Base-by-base conservation (phyloP, 2,113 vertebrate species). In the Indri indri region DNA sequence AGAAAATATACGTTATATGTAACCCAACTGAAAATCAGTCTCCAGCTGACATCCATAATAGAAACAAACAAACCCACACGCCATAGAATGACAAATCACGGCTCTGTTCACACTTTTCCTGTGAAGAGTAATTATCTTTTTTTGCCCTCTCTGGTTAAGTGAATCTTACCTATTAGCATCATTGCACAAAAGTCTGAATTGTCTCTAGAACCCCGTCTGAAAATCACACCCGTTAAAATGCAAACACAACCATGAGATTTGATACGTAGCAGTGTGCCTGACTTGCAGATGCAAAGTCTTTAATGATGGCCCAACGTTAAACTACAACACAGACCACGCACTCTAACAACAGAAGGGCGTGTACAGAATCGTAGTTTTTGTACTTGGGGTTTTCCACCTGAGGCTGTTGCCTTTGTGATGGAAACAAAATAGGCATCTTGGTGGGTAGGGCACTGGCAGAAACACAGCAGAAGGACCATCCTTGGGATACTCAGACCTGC, bases 211-310 rank as follows among this genome's bases (percentile, higher is more conserved):
- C 20, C 22, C 77, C 25, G 2, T 30, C 50, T 80, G n/a, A 68
- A 93, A 77, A 11, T 70, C 59, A 20, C 1, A 61, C 14, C n/a
- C 9, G 11, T n/a, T 68, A 50, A 63, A 61, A 84, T 32, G 10
- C 57, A 84, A 76, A 45, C 16, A 23, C 70, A 22, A 47, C 42
- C 9, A 30, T 32, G 5, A 25, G 57, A 76, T 76, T 63, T 5
- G 22, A 40, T 40, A 45, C 0, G 0, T 25, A 6, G 27, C n/a
- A 4, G 10, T 22, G 22, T 32, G 65, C 32, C 76, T 42, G 77
- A 42, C 65, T 59, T 27, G 23, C 3, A 25, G 52, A 52, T 34
- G 25, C 40, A 17, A 66, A 32, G 40, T 34, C 34, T 47, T 45
- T 13, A 27, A 40, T 22, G 70, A 22, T 27, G 40, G n/a, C 16